Percentiles rank a stretch among this genome's conserved stretches.
Conservation (phyloP, 2,113 vertebrate genomes). For the Hippocampus barbouri region DNA sequence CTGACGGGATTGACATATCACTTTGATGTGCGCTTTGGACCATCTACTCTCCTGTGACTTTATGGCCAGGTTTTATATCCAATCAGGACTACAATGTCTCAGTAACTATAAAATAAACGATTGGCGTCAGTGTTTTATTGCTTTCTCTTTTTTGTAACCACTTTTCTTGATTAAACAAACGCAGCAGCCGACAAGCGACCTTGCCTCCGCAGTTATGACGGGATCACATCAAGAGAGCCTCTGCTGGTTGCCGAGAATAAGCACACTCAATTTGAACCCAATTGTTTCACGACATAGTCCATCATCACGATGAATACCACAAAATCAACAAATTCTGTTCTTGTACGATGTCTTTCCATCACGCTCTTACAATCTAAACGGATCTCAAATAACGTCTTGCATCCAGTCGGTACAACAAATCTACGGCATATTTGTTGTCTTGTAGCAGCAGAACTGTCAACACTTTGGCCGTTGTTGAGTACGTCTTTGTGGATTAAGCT, state of each 20-base stretch:
- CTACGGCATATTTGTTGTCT: not conserved
- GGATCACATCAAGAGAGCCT: no score
- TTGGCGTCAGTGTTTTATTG: conserved; percentile 55
- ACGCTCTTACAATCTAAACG: no score
- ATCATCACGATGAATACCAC: no score
- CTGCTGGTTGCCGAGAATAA: no score
- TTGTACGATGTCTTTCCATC: no score
- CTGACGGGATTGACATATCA: not conserved
- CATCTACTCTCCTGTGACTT: not conserved
- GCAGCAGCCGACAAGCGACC: conserved; percentile 21
- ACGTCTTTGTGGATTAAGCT: conserved; percentile 4
- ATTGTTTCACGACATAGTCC: no score
- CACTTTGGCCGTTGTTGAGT: not conserved
- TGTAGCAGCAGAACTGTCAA: not conserved
- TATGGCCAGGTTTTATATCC: conserved; percentile 32
- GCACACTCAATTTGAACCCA: no score
- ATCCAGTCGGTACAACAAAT: not conserved
- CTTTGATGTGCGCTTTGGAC: not conserved
- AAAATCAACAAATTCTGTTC: no score
- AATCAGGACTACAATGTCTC: conserved; percentile 46
- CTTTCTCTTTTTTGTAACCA: conserved; percentile 45
- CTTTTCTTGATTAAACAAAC: conserved; percentile 50
- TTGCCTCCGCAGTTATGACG: conserved; percentile 9
- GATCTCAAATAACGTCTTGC: no score
- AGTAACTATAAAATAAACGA: conserved; percentile 35